Percentiles rank a stretch among this genome's conserved stretches.
These are phyloP conservation scores for Solenopsis invicta DNA, from an alignment of 1,140 invertebrate genomes.

Conservation along the genomic window DNA sequence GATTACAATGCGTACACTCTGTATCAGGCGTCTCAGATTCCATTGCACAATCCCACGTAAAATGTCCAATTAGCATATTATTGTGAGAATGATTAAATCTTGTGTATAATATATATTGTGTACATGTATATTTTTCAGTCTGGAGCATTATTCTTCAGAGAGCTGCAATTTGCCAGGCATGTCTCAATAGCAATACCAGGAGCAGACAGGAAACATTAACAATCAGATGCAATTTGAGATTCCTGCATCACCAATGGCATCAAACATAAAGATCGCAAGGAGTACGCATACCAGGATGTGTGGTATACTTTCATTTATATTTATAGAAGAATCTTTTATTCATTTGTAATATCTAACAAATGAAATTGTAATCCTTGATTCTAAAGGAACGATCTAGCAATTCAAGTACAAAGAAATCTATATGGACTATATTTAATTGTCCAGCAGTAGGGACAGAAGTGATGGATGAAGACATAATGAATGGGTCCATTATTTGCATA, in stretches of 20 bases:
- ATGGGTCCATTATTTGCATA: conserved; percentile 85
- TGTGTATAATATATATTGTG: background rate
- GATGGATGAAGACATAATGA: conserved; percentile 85
- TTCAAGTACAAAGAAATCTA: conserved; percentile 86
- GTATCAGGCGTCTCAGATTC: conserved; percentile 85
- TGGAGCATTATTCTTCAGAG: conserved; percentile 85
- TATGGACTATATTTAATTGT: conserved; percentile 81
- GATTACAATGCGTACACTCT: conserved; percentile 85
- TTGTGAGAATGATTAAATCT: background rate
- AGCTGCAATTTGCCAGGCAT: conserved; percentile 83
- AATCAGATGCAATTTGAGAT: conserved; percentile 84
- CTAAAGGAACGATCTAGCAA: conserved; percentile 80
- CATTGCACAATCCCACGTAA: conserved; percentile 86
- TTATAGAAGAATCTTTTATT: no score
- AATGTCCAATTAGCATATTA: conserved; percentile 49
- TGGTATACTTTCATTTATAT: conserved; percentile 72
- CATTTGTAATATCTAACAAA: no score
- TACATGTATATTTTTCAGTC: conserved; percentile 64
- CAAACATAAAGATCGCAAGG: conserved; percentile 87
- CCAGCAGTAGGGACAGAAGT: conserved; percentile 74
- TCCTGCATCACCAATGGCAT: conserved; percentile 84
- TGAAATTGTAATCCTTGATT: conserved; percentile 34
- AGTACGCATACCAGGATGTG: conserved; percentile 86
- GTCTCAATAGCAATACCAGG: conserved; percentile 83
- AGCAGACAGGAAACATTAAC: conserved; percentile 80